These are phyloP conservation scores for Lasius platythorax DNA, from an alignment of 2,888 invertebrate species.

Conservation along the genomic window DNA sequence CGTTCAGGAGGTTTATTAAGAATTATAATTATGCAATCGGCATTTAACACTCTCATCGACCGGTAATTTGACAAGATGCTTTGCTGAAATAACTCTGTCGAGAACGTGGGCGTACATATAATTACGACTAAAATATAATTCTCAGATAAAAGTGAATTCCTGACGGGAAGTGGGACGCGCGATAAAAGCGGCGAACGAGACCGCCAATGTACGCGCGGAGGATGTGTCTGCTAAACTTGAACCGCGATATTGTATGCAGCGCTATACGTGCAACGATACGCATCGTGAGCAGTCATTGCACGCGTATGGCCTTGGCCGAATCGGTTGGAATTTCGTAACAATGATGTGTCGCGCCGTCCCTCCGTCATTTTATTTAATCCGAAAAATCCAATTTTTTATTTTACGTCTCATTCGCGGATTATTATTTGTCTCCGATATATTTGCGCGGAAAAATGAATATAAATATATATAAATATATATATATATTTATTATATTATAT, in stretches of 20 bases:
- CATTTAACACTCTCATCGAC: neutral
- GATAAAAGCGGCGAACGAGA: slow-evolving; percentile 43
- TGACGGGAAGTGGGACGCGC: slow-evolving; percentile 54
- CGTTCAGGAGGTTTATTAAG: neutral
- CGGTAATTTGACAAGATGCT: neutral
- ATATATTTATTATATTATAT: too few species aligned
- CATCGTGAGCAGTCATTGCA: slow-evolving; percentile 51
- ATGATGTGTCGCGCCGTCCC: slow-evolving; percentile 25
- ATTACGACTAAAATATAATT: slow-evolving; percentile 43
- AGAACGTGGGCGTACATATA: slow-evolving; percentile 27
- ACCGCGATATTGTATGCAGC: slow-evolving; percentile 53
- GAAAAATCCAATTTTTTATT: slow-evolving; percentile 56
- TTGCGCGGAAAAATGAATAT: neutral
- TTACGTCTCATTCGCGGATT: neutral
- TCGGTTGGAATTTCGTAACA: slow-evolving; percentile 48
- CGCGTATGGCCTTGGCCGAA: slow-evolving; percentile 56
- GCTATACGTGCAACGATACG: slow-evolving; percentile 52
- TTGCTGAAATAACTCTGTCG: slow-evolving; percentile 22
- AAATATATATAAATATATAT: too few species aligned
- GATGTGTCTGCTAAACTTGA: slow-evolving; percentile 61
- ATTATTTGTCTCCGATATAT: neutral
- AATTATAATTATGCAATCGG: neutral
- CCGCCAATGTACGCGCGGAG: slow-evolving; percentile 6
- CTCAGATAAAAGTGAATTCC: slow-evolving; percentile 47
- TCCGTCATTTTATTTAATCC: slow-evolving; percentile 18